phyloP scores from a whole-genome alignment of 2,888 invertebrate genomes.

The Mesopsocus fuscifrons region DNA sequence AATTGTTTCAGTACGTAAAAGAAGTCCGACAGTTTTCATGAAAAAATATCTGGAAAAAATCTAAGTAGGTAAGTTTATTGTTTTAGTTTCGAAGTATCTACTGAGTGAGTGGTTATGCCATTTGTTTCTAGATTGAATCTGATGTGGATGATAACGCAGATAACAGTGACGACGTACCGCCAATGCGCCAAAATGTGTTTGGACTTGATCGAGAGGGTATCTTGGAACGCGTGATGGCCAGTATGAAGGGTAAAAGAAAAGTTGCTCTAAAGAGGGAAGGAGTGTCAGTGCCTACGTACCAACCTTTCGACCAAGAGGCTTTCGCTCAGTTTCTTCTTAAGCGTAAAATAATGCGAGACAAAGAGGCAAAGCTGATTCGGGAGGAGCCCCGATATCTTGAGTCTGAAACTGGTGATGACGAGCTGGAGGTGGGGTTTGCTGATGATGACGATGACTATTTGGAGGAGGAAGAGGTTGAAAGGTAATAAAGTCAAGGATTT shows the following conservation, averaged over 20 bases:
- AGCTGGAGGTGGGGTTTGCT: not conserved
- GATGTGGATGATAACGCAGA: too few relatives aligned
- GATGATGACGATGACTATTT: not conserved
- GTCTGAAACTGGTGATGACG: not conserved
- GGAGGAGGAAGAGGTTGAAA: not conserved
- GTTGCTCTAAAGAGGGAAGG: not conserved
- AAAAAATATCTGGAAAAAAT: too few relatives aligned
- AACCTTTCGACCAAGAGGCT: not conserved
- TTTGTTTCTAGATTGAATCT: too few relatives aligned
- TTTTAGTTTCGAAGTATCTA: too few relatives aligned
- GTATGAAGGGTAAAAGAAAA: not conserved
- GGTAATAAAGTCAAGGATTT: not conserved
- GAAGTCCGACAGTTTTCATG: not conserved
- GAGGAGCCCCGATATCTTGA: not conserved
- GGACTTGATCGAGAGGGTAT: not conserved
- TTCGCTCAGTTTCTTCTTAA: not conserved
- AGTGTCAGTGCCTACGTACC: not conserved
- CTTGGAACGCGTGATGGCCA: not conserved
- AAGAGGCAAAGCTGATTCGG: not conserved
- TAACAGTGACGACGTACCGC: not conserved
- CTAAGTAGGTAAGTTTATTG: too few relatives aligned
- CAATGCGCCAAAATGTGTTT: conserved; percentile 2
- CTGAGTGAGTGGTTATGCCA: too few relatives aligned
- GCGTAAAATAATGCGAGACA: not conserved
- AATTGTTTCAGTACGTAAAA: not conserved